phyloP scores from a whole-genome alignment of 2,888 invertebrate species.

The Chrysopilus asiliformis region DNA sequence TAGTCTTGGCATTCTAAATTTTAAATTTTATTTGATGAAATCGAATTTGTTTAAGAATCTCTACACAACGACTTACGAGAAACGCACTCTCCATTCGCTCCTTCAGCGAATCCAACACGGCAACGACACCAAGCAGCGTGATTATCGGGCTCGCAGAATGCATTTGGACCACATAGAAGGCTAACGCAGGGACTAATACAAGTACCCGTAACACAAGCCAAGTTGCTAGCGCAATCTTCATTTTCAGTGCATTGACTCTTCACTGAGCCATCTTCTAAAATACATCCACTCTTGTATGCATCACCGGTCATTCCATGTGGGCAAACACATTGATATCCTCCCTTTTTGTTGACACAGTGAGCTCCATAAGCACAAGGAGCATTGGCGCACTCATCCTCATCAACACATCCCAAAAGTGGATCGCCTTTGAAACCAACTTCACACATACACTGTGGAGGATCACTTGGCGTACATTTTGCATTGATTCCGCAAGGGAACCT shows the following conservation, averaged over 20 bases:
- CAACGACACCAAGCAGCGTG: conserved; percentile 85
- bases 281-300: conserved; percentile 72
- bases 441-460: conserved; percentile 82
- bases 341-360: conserved; percentile 74
- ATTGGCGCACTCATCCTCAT: conserved; percentile 74
- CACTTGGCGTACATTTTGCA: conserved; percentile 76
- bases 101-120: conserved; percentile 66
- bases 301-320: conserved; percentile 73
- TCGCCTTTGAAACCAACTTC: conserved; percentile 76
- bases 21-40: conserved; percentile 1
- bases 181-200: conserved; percentile 71
- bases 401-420: conserved; percentile 68
- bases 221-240: conserved; percentile 65
- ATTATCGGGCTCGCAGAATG: conserved; percentile 75
- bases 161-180: conserved; percentile 68
- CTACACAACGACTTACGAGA: conserved; percentile 57
- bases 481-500: conserved; percentile 81
- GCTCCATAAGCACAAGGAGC: conserved; percentile 81
- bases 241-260: conserved; percentile 57
- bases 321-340: conserved; percentile 74
- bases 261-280: conserved; percentile 41
- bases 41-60: conserved; percentile 3
- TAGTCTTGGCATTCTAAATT: conserved; percentile 39
- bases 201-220: conserved; percentile 63
- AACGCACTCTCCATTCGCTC: conserved; percentile 66